Evolutionary conservation across 2,888 invertebrate species (phyloP), one percentile per base, ranked within the genome.

Genomic region (Drosophila eohydei): DNA sequence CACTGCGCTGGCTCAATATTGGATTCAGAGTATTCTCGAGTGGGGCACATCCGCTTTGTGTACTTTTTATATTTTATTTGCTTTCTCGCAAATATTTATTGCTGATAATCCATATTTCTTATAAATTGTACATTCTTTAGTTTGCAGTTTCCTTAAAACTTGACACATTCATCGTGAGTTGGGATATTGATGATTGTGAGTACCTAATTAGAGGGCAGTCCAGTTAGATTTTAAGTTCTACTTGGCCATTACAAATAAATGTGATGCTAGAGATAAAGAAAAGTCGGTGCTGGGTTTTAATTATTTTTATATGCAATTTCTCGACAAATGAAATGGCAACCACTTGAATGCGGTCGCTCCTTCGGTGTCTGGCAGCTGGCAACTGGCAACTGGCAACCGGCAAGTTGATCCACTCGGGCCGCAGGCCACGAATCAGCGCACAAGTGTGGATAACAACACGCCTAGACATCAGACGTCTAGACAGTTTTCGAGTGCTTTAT

Each of bases 381-480:
- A 72, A 54, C 41, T 34, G 26, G 66, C 62, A 74, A 56, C 66
- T 26, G 9, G 63, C 71, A 74, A 50, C 40, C 36, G 40, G 59
- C 63, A 75, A 70, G 61, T 63, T 74, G 79, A 58, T 58, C 78
- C 78, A 52, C 60, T 69, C 55, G 69, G 66, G 72, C 81, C 71
- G 77, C 74, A 74, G 81, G 81, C 74, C 60, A 71, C 66, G 77
- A 79, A 74, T 81, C 81, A 68, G 79, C 63, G 74, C 79, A 81
- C 81, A 77, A 81, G 81, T 81, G 81, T 81, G 77, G 81, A 81
- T 81, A 81, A 77, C 81, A 81, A 77, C 81, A 74, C 80, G 80
- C 81, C 84, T 78, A 86, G 88, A 83, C 82, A 83, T 87, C 83
- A 88, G 88, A 88, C 88, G 88, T 88, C 88, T 88, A 88, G 88